Percentiles rank a stretch among this genome's conserved stretches.
phyloP scores from a whole-genome alignment of 1,140 invertebrate species.

The Drosophila navojoa region DNA sequence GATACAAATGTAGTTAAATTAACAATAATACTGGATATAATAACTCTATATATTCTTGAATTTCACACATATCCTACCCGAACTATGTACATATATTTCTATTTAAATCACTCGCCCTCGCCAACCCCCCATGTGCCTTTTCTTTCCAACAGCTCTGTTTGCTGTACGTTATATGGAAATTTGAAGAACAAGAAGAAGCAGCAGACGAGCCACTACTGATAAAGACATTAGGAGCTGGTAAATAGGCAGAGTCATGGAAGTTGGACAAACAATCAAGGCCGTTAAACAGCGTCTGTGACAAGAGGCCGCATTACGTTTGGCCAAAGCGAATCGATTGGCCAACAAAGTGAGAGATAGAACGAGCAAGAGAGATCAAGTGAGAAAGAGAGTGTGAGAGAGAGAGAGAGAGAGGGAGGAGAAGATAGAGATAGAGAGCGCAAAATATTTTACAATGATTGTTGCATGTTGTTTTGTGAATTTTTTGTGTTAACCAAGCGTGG shows the following conservation, averaged over 20 bases:
- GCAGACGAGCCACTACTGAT: slow-evolving; percentile 42
- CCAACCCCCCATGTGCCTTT: neutral
- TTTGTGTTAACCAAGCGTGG: slow-evolving; percentile 32
- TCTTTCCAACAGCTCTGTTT: neutral
- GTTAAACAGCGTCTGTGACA: slow-evolving; percentile 53
- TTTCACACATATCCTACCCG: neutral
- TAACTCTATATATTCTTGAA: no score
- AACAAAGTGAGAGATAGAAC: slow-evolving; percentile 28
- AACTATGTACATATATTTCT: neutral
- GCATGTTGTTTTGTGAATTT: slow-evolving; percentile 23
- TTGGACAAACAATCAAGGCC: slow-evolving; percentile 66
- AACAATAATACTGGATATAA: no score
- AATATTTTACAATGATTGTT: slow-evolving; percentile 26
- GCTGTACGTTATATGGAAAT: slow-evolving; percentile 33
- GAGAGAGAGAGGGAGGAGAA: slow-evolving; percentile 18
- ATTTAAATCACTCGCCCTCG: neutral
- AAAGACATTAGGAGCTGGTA: slow-evolving; percentile 55
- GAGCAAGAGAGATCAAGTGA: slow-evolving; percentile 4
- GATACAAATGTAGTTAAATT: no score
- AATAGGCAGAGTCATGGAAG: slow-evolving; percentile 18
- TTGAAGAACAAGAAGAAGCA: slow-evolving; percentile 12
- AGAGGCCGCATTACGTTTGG: slow-evolving; percentile 59
- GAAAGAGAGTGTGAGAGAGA: slow-evolving; percentile 15
- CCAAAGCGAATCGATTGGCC: slow-evolving; percentile 72
- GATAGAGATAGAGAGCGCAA: slow-evolving; percentile 21